These are phyloP conservation scores for Coregonus clupeaformis DNA, from an alignment of 2,113 vertebrate species.

Conservation along the genomic window DNA sequence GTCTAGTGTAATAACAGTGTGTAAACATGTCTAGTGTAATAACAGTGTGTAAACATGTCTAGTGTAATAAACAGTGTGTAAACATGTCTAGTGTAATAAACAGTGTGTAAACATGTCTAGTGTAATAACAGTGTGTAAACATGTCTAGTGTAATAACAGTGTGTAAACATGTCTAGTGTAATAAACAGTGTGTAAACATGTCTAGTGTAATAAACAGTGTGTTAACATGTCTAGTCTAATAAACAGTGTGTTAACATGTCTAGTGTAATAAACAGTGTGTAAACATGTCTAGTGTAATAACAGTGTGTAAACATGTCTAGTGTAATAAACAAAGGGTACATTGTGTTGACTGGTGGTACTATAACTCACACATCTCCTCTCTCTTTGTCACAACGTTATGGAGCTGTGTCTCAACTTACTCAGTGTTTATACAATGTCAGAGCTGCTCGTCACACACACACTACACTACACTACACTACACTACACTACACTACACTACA, in stretches of 20 bases:
- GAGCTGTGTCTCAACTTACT: no score
- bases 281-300: neutral
- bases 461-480: no score
- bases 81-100: no score
- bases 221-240: no score
- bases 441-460: no score
- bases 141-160: no score
- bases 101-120: neutral
- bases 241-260: neutral
- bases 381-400: no score
- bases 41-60: neutral
- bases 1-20: neutral
- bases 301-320: no score
- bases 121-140: neutral
- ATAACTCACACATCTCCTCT: neutral
- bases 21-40: no score
- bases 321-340: no score
- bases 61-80: neutral
- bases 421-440: no score
- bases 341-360: neutral
- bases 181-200: neutral
- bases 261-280: neutral
- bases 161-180: neutral
- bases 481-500: neutral
- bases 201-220: neutral